Percentiles rank a stretch among this genome's conserved stretches.
These are phyloP conservation scores for Oceanodroma tethys DNA, from an alignment of 2,113 vertebrate genomes.

Conservation along the genomic window DNA sequence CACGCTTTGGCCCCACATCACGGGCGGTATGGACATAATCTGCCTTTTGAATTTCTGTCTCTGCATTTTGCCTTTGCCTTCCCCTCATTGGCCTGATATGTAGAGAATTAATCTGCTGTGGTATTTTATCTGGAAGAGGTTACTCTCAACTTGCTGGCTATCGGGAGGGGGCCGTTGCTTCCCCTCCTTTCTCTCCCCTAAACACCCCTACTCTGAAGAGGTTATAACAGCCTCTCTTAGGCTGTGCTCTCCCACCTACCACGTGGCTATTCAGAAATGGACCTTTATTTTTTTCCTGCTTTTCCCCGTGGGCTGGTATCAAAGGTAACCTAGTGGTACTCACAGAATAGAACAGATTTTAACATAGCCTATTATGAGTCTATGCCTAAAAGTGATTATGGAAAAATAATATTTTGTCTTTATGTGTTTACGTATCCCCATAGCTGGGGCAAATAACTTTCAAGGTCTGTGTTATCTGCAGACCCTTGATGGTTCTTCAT, in stretches of 20 bases:
- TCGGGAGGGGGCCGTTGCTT: neutral
- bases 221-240: neutral
- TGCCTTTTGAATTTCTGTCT: neutral
- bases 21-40: neutral
- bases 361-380: neutral
- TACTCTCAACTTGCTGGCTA: neutral
- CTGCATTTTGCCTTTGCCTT: neutral
- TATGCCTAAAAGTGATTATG: neutral
- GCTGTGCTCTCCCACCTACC: neutral
- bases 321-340: neutral
- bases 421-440: neutral
- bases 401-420: neutral
- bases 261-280: neutral
- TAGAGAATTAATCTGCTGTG: neutral
- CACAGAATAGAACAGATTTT: neutral
- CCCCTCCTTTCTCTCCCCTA: neutral
- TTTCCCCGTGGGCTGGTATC: neutral
- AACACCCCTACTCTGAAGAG: neutral
- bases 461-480: neutral
- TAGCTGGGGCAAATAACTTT: neutral
- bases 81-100: neutral
- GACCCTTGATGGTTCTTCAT: neutral
- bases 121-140: neutral
- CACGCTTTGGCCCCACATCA: neutral
- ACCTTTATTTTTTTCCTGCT: neutral